A percentile compares a stretch with the other conserved stretches of the same genome.
phyloP scores from a whole-genome alignment of 2,113 vertebrate genomes.

The Dolichallabes microphthalmus region DNA sequence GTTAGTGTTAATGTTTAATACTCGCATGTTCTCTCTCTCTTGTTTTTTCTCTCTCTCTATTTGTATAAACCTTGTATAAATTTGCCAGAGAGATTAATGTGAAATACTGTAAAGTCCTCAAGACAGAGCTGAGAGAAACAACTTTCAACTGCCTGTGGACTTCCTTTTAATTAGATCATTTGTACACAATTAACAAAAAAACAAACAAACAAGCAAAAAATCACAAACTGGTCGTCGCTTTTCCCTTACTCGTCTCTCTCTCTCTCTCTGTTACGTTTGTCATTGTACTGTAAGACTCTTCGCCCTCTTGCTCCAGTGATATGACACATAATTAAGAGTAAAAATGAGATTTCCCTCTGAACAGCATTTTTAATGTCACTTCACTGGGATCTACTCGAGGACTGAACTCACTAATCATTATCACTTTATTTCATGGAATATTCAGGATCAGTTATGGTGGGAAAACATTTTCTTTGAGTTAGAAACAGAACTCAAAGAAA shows the following conservation, averaged over 20 bases:
- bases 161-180: conserved; percentile 34
- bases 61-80: neutral
- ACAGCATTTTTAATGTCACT: neutral
- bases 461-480: neutral
- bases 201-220: no score
- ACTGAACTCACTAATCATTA: neutral
- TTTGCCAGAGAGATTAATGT: neutral
- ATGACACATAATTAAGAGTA: conserved; percentile 70
- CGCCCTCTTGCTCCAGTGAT: conserved; percentile 49
- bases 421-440: neutral
- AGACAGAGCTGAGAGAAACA: neutral
- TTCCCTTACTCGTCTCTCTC: neutral
- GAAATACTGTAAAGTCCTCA: neutral
- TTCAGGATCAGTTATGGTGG: neutral
- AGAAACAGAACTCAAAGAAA: neutral
- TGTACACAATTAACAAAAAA: conserved; percentile 13
- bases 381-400: neutral
- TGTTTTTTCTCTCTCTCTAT: neutral
- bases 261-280: neutral
- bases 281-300: conserved; percentile 37
- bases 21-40: neutral
- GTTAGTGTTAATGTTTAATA: no score
- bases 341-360: neutral
- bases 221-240: neutral
- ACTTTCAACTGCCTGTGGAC: conserved; percentile 8